Evolutionary conservation across 2,888 invertebrate genomes (phyloP), one percentile per base, ranked within the genome.

Genomic region (Noctua janthina): DNA sequence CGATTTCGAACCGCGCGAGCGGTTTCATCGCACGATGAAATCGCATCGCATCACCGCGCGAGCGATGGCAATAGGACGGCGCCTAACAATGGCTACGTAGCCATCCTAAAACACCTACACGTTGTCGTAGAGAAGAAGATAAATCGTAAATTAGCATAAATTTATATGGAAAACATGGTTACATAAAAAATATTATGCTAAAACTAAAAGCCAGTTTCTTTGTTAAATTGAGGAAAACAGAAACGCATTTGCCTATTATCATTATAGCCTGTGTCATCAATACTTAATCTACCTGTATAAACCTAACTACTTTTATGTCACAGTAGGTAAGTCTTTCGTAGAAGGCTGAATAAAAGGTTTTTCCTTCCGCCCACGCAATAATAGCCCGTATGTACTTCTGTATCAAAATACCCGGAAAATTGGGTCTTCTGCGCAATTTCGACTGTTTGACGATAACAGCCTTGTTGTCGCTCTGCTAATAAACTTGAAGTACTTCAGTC

Each of bases 331-430:
- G 51, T 70, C 13, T 77, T 35, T 43, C 56, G 5, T 11, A 56
- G n/a, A 78, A 73, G 46, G 51, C 49, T 43, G 39, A 10, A 62
- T 20, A 20, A 74, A 74, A 79, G 46, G 49, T 23, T 49, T 71
- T 54, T 70, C 49, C 62, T 46, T 66, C 29, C 75, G 15, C 70
- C 66, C 56, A 72, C 49, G 39, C 17, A 49, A 35, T 15, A 54
- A 15, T 39, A 68, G 49, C n/a, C 59, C 54, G 20, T 39, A 23
- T 64, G 51, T 68, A 80, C 46, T 6, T 54, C 20, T 56, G 59
- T 68, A 84, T 56, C 68, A 68, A 75, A 83, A 51, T 68, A 69
- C 46, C 75, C 74, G 85, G 83, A 73, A 85, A 83, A 85, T 83
- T 84, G 75, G 85, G 72, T 72, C 75, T 43, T 75, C 64, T 81